Evolutionary conservation across 2,888 invertebrate species (phyloP).

Genomic region (Amiota mariae): DNA sequence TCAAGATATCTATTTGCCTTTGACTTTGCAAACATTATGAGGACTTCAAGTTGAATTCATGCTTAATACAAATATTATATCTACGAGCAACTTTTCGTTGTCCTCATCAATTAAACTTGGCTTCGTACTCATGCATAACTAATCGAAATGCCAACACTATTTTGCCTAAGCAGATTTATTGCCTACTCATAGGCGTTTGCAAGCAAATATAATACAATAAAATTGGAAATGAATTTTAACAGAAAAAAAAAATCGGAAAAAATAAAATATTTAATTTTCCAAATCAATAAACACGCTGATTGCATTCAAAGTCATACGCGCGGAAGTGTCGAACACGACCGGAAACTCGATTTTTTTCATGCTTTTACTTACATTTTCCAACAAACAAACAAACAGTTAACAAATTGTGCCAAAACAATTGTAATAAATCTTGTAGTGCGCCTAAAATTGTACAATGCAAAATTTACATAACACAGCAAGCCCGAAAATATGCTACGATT

Average conservation of each 20-base stretch:
- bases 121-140: background rate
- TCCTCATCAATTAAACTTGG: background rate
- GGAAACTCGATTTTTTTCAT: background rate
- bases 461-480: slow-evolving; percentile 41
- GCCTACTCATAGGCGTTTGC: slow-evolving; percentile 11
- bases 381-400: too few relatives aligned
- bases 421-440: slow-evolving; percentile 30
- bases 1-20: too few relatives aligned
- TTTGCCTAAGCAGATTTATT: slow-evolving; percentile 19
- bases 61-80: background rate
- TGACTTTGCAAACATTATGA: background rate
- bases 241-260: background rate
- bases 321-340: slow-evolving; percentile 12
- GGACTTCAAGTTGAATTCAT: background rate
- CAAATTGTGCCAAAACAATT: slow-evolving; percentile 39
- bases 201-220: background rate
- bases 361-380: background rate
- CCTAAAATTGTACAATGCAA: slow-evolving; percentile 57
- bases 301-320: slow-evolving; percentile 54
- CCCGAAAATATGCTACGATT: slow-evolving; percentile 12
- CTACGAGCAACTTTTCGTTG: background rate
- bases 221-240: background rate
- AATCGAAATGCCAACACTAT: slow-evolving; percentile 18
- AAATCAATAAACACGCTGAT: slow-evolving; percentile 67
- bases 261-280: slow-evolving; percentile 64